Percentiles rank a stretch among this genome's conserved stretches.
Conservation (phyloP, 2,113 vertebrate species). For the Xiphorhynchus elegans region DNA sequence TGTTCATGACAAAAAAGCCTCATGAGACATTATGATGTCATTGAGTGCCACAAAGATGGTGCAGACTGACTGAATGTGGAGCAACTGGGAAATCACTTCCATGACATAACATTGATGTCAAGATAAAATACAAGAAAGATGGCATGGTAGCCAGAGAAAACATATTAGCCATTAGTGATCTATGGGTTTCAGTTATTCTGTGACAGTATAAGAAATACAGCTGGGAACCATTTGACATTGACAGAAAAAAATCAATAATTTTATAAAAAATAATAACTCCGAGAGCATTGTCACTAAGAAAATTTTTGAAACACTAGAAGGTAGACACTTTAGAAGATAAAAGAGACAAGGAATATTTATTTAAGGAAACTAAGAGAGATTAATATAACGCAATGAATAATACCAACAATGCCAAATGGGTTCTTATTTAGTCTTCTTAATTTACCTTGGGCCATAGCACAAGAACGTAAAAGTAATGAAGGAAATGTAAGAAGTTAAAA, state of each 20-base stretch:
- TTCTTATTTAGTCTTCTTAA: background rate
- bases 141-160: background rate
- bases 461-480: background rate
- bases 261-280: background rate
- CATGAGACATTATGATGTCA: background rate
- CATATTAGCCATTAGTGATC: background rate
- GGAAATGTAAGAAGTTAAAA: background rate
- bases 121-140: background rate
- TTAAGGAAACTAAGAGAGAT: background rate
- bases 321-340: background rate
- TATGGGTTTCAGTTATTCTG: background rate
- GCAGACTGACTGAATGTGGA: background rate
- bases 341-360: background rate
- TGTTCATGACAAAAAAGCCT: fast-evolving
- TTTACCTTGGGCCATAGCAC: background rate
- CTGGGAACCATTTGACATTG: background rate
- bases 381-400: background rate
- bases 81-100: background rate
- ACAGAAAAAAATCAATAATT: background rate
- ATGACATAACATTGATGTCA: background rate
- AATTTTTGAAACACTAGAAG: background rate
- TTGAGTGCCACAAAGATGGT: background rate
- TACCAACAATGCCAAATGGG: background rate
- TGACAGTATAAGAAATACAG: background rate
- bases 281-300: background rate